These are phyloP conservation scores for Falco punctatus DNA, from an alignment of 2,113 vertebrate species.

Conservation along the genomic window DNA sequence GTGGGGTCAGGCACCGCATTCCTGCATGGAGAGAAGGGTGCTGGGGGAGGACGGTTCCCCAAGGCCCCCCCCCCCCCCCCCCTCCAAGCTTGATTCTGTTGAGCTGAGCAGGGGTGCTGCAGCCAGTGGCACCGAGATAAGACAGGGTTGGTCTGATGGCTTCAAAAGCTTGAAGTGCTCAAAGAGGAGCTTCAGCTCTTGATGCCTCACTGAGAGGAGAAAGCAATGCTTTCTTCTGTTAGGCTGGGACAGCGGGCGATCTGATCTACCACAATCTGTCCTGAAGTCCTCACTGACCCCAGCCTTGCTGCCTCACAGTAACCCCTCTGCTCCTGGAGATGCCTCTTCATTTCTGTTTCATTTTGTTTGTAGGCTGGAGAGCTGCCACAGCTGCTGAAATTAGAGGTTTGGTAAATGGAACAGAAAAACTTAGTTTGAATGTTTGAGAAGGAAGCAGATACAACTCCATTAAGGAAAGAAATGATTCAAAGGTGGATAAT, in stretches of 20 bases:
- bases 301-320: fast-evolving
- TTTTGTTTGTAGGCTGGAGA: not conserved
- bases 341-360: not conserved
- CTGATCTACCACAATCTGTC: not conserved
- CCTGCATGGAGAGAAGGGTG: not conserved
- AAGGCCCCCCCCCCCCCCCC: not conserved
- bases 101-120: not conserved
- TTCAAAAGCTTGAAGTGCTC: not conserved
- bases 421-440: not conserved
- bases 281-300: not conserved
- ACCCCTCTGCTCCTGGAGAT: not conserved
- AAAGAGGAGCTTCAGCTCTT: not conserved
- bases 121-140: not conserved
- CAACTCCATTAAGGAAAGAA: not conserved
- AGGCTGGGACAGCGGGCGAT: not conserved
- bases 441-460: not conserved
- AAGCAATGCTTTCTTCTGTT: not conserved
- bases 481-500: not conserved
- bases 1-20: not conserved
- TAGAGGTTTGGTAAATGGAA: not conserved
- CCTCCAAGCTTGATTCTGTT: too few relatives aligned
- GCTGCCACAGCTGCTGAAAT: not conserved
- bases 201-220: not conserved
- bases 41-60: not conserved
- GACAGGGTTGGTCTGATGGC: too few relatives aligned